Evolutionary conservation across 2,888 invertebrate species (phyloP).

Genomic region (Agriopis marginaria): DNA sequence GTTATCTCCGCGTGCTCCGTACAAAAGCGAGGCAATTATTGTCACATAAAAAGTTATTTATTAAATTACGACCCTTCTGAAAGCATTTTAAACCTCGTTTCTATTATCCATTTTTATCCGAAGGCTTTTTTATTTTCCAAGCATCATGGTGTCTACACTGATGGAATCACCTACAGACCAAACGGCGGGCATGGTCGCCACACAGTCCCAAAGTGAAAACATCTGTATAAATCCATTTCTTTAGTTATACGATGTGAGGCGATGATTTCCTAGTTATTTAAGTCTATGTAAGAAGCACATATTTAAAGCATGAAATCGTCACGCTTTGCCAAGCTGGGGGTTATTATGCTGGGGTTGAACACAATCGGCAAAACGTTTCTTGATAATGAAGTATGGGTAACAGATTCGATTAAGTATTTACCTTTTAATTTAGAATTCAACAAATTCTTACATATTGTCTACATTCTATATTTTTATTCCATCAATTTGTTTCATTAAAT

Average conservation of each 20-base stretch:
- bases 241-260: slow-evolving; percentile 81
- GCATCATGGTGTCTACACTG: slow-evolving; percentile 66
- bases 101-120: slow-evolving; percentile 63
- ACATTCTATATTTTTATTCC: neutral
- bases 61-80: slow-evolving; percentile 77
- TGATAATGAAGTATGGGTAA: slow-evolving; percentile 15
- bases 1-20: slow-evolving; percentile 86
- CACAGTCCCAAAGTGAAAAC: slow-evolving; percentile 66
- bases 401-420: slow-evolving; percentile 23
- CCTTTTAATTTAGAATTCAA: slow-evolving; percentile 17
- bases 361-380: slow-evolving; percentile 31
- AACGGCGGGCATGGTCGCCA: slow-evolving; percentile 80
- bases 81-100: slow-evolving; percentile 73
- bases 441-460: neutral
- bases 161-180: slow-evolving; percentile 62
- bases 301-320: slow-evolving; percentile 76
- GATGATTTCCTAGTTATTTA: slow-evolving; percentile 64
- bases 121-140: slow-evolving; percentile 75
- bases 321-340: slow-evolving; percentile 83
- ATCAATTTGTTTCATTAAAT: neutral
- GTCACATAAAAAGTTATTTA: slow-evolving; percentile 78
- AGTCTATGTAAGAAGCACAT: slow-evolving; percentile 69
- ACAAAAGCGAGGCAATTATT: slow-evolving; percentile 85
- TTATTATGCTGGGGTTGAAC: slow-evolving; percentile 66
- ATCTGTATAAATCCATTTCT: slow-evolving; percentile 68